Evolutionary conservation across 1,140 invertebrate genomes (phyloP).

Genomic region (Conopomorpha cramerella): DNA sequence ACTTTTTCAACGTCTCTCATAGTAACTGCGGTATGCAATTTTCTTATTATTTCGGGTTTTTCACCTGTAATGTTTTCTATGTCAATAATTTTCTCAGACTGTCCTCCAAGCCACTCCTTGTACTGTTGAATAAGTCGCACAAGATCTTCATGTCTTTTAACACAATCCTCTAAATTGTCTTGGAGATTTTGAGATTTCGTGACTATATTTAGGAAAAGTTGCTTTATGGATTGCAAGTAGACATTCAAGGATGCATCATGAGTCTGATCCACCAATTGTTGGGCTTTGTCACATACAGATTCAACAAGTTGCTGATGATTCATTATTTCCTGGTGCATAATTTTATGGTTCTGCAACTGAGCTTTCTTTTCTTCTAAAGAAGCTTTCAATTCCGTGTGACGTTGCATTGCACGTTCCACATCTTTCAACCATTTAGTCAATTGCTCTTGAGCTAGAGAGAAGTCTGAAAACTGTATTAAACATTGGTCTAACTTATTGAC

Average conservation of each 20-base stretch:
- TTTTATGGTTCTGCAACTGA: conserved; percentile 91
- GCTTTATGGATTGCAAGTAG: conserved; percentile 87
- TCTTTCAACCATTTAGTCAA: conserved; percentile 91
- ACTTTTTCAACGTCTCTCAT: conserved; percentile 72
- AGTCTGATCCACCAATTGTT: conserved; percentile 86
- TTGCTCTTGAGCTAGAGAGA: conserved; percentile 86
- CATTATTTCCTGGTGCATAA: conserved; percentile 94
- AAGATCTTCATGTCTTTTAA: conserved; percentile 83
- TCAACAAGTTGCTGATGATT: conserved; percentile 89
- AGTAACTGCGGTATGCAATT: conserved; percentile 70
- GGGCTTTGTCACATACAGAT: conserved; percentile 89
- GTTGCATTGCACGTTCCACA: conserved; percentile 88
- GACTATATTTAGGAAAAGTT: conserved; percentile 87
- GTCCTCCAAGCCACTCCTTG: conserved; percentile 78
- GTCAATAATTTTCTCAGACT: conserved; percentile 75
- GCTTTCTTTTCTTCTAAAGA: conserved; percentile 93
- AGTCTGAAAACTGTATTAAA: conserved; percentile 86
- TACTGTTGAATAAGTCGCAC: conserved; percentile 73
- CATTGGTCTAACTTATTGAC: conserved; percentile 86
- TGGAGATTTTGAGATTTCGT: conserved; percentile 84
- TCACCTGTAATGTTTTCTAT: conserved; percentile 82
- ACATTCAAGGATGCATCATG: conserved; percentile 84
- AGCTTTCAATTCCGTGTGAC: conserved; percentile 87
- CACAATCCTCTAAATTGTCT: conserved; percentile 83
- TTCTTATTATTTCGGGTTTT: conserved; percentile 75